phyloP scores from a whole-genome alignment of 2,113 vertebrate genomes.

The Rhipidura dahli region DNA sequence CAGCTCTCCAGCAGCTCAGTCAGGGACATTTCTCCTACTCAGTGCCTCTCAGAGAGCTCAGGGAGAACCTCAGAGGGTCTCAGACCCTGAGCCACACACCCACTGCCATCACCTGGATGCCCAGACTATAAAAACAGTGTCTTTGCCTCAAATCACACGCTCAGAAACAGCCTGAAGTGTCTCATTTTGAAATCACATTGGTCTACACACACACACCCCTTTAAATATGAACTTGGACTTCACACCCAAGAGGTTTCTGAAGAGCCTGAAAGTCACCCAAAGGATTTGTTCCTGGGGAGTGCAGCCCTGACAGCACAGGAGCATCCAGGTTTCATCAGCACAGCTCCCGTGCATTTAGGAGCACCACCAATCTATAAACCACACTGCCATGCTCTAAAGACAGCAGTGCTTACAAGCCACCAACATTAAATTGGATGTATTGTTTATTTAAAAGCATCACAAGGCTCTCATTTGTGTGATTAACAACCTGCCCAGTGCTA shows the following conservation, averaged over 20 bases:
- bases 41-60: background rate
- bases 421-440: background rate
- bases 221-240: background rate
- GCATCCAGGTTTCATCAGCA: background rate
- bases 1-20: background rate
- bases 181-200: background rate
- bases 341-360: background rate
- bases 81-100: background rate
- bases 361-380: constrained; percentile 51
- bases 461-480: constrained; percentile 34
- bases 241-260: background rate
- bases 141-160: background rate
- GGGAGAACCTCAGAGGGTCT: background rate
- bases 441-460: constrained; percentile 56
- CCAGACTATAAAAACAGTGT: background rate
- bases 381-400: constrained; percentile 6
- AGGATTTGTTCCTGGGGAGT: background rate
- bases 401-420: constrained; percentile 17
- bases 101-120: background rate
- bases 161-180: background rate
- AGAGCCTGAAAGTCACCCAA: background rate
- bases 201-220: background rate
- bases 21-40: background rate
- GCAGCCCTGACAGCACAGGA: background rate
- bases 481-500: constrained; percentile 31